Percentiles rank a stretch among this genome's conserved stretches.
Conservation (phyloP, 2,888 invertebrate genomes). For the Caenorhabditis parvicauda region DNA sequence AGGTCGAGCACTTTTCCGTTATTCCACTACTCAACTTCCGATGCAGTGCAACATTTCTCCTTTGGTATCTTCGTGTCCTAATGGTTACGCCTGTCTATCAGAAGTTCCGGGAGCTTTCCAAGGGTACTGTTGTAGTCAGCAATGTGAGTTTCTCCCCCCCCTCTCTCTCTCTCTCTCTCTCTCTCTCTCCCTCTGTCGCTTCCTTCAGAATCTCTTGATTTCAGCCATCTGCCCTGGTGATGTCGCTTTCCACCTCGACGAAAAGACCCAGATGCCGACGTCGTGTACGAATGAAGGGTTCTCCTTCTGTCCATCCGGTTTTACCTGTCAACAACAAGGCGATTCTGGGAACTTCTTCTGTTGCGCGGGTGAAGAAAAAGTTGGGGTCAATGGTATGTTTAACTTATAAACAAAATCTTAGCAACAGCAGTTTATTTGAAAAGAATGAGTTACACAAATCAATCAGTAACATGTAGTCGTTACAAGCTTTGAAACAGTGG, state of each 20-base stretch:
- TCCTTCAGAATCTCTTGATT: constrained; percentile 5
- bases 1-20: constrained; percentile 38
- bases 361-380: constrained; percentile 33
- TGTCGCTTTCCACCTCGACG: constrained; percentile 40
- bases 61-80: constrained; percentile 31
- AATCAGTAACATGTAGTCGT: no score
- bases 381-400: constrained; percentile 27
- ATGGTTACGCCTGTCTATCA: constrained; percentile 34
- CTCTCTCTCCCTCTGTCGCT: constrained; percentile 1
- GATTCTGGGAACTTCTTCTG: constrained; percentile 34
- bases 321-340: constrained; percentile 41
- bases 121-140: constrained; percentile 43
- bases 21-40: constrained; percentile 34
- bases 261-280: constrained; percentile 37
- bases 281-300: constrained; percentile 42
- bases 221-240: constrained; percentile 44
- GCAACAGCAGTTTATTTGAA: not conserved
- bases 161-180: not conserved
- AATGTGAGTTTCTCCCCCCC: constrained; percentile 24
- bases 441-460: not conserved
- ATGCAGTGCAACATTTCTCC: constrained; percentile 39
- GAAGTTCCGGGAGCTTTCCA: constrained; percentile 40
- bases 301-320: constrained; percentile 43
- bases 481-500: no score
- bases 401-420: no score